Base-by-base conservation (phyloP, 2,888 invertebrate species). In the Eueremaeus valkanovi region DNA sequence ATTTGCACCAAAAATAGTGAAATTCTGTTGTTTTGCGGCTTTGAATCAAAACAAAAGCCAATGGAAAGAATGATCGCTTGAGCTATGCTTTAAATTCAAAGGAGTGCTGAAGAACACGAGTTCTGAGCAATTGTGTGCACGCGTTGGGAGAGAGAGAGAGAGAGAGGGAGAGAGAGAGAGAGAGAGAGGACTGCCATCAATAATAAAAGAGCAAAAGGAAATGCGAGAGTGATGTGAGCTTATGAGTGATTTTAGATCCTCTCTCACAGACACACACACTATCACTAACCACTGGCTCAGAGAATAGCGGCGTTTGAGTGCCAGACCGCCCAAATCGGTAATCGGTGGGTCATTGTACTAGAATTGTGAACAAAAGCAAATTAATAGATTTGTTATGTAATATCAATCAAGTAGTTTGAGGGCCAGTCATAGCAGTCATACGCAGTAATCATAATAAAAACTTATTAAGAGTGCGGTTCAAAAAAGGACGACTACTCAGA, bases 321-420 rank as follows among this genome's bases (percentile, higher is more conserved):
- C 18, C 24, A 68, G 68, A 68, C 68, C 68, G 68, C 68, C 68
- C 68, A 68, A 68, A 68, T 68, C 68, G 68, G 68, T 68, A 68
- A 68, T 68, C 68, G 40, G 40, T 24, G 27, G 68, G 68, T 68
- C 68, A 40, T 68, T 68, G 68, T 36, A 68, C 68, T 36, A 40
- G 21, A n/a, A 27, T 33, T 3, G n/a, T n/a, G 61, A 61, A 33
- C 61, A 40, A 68, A 68, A 68, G 8, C 13, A 40, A 68, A 68
- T 68, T 68, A 68, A 68, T 68, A 68, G 40, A 68, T 68, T 68
- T 68, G 68, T 68, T 68, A 21, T 68, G 16, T 68, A 24, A 68
- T 68, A 68, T 68, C 68, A 68, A 68, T 68, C 68, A 68, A 68
- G 40, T 24, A 40, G 68, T 68, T 63, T 63, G 33, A 33, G 24